Percentiles rank a stretch among this genome's conserved stretches.
These are phyloP conservation scores for Herpetotheres cachinnans DNA, from an alignment of 2,113 vertebrate genomes.

Conservation along the genomic window DNA sequence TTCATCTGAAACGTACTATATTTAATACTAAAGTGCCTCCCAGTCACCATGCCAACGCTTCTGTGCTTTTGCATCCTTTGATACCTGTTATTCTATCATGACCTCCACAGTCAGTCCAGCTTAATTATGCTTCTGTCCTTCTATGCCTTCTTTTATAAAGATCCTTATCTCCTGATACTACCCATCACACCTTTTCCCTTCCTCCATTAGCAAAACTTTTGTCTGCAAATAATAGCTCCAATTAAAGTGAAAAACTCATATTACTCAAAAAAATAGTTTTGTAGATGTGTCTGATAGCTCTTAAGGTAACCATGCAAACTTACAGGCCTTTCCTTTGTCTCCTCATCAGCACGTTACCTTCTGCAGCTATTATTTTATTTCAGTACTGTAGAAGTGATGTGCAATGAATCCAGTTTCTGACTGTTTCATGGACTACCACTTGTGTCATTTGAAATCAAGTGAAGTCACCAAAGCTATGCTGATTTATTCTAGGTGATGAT, in stretches of 20 bases:
- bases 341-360: neutral
- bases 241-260: neutral
- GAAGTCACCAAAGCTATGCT: neutral
- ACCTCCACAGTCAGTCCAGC: neutral
- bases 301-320: neutral
- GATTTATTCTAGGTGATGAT: neutral
- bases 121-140: constrained; percentile 35
- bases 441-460: neutral
- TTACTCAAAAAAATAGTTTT: neutral
- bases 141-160: neutral
- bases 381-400: rapidly evolving
- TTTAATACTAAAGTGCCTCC: constrained; percentile 26
- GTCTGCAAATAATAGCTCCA: neutral
- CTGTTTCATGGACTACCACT: neutral
- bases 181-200: neutral
- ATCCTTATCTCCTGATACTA: neutral
- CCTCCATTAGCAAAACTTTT: neutral
- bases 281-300: neutral
- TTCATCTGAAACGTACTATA: neutral
- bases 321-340: neutral
- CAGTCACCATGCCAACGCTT: constrained; percentile 49
- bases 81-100: constrained; percentile 31
- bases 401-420: neutral
- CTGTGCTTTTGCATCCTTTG: constrained; percentile 34
- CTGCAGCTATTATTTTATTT: neutral